Percentiles rank a stretch among this genome's conserved stretches.
These are phyloP conservation scores for Choreutis nemorana DNA, from an alignment of 2,888 invertebrate genomes.

Conservation along the genomic window DNA sequence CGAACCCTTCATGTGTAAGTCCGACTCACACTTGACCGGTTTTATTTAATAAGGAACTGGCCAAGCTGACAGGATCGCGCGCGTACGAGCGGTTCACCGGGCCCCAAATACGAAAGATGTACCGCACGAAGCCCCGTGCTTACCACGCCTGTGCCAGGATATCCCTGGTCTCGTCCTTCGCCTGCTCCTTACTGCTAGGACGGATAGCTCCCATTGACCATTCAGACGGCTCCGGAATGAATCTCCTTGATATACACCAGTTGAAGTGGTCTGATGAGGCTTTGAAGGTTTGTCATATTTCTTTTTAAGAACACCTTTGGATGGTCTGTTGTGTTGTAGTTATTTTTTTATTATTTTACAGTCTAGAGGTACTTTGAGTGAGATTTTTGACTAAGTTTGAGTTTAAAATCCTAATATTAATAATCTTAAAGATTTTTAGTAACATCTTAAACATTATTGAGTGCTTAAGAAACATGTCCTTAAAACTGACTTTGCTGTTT, in stretches of 20 bases:
- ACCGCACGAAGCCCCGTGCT: constrained; percentile 66
- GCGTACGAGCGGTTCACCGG: constrained; percentile 94
- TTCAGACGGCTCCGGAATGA: constrained; percentile 97
- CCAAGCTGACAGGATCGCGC: constrained; percentile 83
- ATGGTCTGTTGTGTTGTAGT: not conserved
- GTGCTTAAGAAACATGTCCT: no score
- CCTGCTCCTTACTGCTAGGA: constrained; percentile 87
- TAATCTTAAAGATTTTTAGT: no score
- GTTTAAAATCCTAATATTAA: no score
- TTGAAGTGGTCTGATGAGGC: constrained; percentile 81
- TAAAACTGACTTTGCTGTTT: no score
- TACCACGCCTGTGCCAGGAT: constrained; percentile 78
- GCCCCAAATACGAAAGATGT: constrained; percentile 91
- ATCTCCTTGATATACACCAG: constrained; percentile 82
- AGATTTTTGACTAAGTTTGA: no score
- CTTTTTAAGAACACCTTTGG: no score
- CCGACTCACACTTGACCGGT: no score
- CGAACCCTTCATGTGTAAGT: no score
- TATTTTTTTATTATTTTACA: no score
- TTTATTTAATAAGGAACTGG: constrained; percentile 77
- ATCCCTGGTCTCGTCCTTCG: constrained; percentile 93
- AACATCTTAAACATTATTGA: no score
- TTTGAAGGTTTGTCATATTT: constrained; percentile 67
- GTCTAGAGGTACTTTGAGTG: no score
- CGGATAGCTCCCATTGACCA: constrained; percentile 89